Percentiles rank a stretch among this genome's conserved stretches.
Conservation (phyloP, 2,797 vertebrate genomes). For the Muraenolepis orangiensis region DNA sequence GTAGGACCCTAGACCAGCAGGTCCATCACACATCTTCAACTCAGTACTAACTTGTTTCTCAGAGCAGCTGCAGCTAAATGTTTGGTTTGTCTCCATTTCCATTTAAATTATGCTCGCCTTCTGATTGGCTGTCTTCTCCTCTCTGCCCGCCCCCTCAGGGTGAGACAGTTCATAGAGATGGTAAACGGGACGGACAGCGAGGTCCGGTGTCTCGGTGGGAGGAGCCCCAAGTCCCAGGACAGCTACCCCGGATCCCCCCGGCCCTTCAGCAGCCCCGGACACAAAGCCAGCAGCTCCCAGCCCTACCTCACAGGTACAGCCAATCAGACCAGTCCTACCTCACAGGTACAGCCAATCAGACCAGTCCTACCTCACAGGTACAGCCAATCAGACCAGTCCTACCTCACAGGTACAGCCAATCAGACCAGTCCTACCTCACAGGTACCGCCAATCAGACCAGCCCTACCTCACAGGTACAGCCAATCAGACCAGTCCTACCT, state of each 20-base stretch:
- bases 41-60: too few species aligned
- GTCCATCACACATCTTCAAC: too few species aligned
- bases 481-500: too few species aligned
- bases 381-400: neutral
- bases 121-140: constrained; percentile 12
- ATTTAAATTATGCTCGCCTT: too few species aligned
- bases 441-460: neutral
- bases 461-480: too few species aligned
- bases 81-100: neutral
- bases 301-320: constrained; percentile 75
- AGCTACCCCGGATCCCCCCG: constrained; percentile 91
- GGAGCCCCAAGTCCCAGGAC: constrained; percentile 96
- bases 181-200: constrained; percentile 97
- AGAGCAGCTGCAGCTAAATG: neutral
- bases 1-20: too few species aligned
- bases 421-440: neutral
- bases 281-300: constrained; percentile 85
- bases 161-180: constrained; percentile 98
- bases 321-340: constrained; percentile 2
- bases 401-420: neutral
- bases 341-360: constrained; percentile 3
- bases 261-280: constrained; percentile 87
- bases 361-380: neutral
- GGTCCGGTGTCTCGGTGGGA: constrained; percentile 88
- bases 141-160: constrained; percentile 66